Base-by-base conservation (phyloP, 1,140 invertebrate genomes). In the Drosophila sulfurigaster region DNA sequence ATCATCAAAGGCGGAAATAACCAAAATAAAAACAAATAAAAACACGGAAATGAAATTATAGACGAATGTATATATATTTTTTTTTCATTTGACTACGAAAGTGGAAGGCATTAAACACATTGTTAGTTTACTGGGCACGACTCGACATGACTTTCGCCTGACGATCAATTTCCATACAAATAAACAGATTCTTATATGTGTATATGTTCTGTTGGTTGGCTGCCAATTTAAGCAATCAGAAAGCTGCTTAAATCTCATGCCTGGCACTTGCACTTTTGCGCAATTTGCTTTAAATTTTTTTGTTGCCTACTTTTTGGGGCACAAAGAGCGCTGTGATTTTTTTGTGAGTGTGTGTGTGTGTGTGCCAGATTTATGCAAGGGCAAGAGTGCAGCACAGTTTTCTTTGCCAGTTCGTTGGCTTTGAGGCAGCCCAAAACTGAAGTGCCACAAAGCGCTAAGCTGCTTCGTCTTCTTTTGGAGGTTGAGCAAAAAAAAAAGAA, bases 271-370 rank as follows among this genome's bases (percentile, higher is more conserved):
- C 54, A 52, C 49, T 52, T 43, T 64, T 10, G 8, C 52, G 57
- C 35, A 10, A 67, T 79, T 48, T 25, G 7, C 62, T 66, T 88
- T 88, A 70, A 79, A 35, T 51, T 70, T 73, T 82, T 69, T 74
- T 48, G 68, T 66, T 66, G 73, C 68, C 74, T 63, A 64, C 49
- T 74, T 74, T 82, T 70, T 73, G n/a, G 64, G 67, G 83, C 20
- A 63, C 32, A 46, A 70, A 75, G 75, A 67, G 75, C 60, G 65
- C 57, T 60, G 76, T 78, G 79, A 82, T 77, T 59, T 75, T 57
- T 52, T 6, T 49, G 56, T 43, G 16, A 41, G 49, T 30, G 20
- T 20, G 20, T 25, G 20, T 20, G 20, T 25, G 20, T 38, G 35
- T 32, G 32, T 38, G 35, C 35, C 10, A 38, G 35, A 38, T 49